phyloP scores from a whole-genome alignment of 2,888 invertebrate species.

The Peribatodes rhomboidaria region DNA sequence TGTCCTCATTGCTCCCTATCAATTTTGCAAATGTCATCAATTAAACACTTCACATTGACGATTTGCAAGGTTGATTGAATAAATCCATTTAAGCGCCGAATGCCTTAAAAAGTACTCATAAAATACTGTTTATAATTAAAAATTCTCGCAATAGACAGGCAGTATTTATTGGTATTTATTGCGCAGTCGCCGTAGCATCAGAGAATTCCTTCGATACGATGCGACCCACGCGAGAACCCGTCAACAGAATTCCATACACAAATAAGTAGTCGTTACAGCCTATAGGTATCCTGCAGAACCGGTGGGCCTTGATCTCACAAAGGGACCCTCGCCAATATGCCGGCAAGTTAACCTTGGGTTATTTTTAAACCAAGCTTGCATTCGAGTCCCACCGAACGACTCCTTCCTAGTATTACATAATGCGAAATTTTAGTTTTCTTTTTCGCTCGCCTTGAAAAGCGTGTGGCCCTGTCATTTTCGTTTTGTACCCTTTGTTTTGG shows the following conservation, averaged over 20 bases:
- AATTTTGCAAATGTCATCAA: no score
- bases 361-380: constrained; percentile 82
- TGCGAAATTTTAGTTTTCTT: constrained; percentile 81
- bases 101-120: constrained; percentile 8
- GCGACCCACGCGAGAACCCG: constrained; percentile 55
- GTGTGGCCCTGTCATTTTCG: constrained; percentile 84
- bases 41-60: not conserved
- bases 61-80: constrained; percentile 22
- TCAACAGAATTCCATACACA: constrained; percentile 58
- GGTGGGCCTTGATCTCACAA: constrained; percentile 84
- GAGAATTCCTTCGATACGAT: constrained; percentile 45
- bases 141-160: constrained; percentile 21
- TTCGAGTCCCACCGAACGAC: constrained; percentile 77
- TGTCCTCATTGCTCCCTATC: no score
- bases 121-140: constrained; percentile 22
- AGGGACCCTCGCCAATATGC: constrained; percentile 77
- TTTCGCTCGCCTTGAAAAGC: constrained; percentile 75
- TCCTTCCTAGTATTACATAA: constrained; percentile 86
- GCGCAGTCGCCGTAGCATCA: constrained; percentile 31
- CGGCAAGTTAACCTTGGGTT: constrained; percentile 81
- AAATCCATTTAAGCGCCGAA: constrained; percentile 13
- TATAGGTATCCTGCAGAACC: constrained; percentile 77
- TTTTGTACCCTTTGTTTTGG: constrained; percentile 84
- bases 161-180: constrained; percentile 27
- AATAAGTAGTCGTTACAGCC: constrained; percentile 55